phyloP scores from a whole-genome alignment of 2,797 vertebrate genomes.

The Monodelphis domestica region DNA sequence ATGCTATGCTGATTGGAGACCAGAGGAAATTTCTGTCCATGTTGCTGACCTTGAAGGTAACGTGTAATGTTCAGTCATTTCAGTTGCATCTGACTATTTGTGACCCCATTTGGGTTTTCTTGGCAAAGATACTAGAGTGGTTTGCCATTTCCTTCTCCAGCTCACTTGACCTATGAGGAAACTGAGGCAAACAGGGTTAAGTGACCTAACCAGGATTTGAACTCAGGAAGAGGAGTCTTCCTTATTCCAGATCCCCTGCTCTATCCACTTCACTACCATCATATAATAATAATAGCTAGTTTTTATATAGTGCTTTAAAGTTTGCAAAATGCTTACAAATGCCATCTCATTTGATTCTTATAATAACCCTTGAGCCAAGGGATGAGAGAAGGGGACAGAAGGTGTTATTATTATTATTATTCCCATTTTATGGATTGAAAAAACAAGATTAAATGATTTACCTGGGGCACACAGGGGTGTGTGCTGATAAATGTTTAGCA shows the following conservation, averaged over 20 bases:
- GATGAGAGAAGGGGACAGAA: not conserved
- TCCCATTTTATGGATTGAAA: not conserved
- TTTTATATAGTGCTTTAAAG: not conserved
- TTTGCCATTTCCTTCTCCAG: too few relatives aligned
- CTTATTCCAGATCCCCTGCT: too few relatives aligned
- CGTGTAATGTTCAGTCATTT: too few relatives aligned
- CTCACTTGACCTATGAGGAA: too few relatives aligned
- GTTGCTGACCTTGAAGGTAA: slow-evolving; percentile 92
- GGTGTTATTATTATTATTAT: not conserved
- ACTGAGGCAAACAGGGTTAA: too few relatives aligned
- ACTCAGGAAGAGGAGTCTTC: too few relatives aligned
- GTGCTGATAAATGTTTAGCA: not conserved
- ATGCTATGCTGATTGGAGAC: slow-evolving; percentile 90
- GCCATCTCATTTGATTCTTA: not conserved
- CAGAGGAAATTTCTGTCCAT: slow-evolving; percentile 92
- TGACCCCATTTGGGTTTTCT: too few relatives aligned
- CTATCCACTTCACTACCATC: too few relatives aligned
- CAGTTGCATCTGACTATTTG: too few relatives aligned
- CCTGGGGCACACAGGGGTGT: not conserved
- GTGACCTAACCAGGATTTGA: too few relatives aligned
- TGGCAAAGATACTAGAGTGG: too few relatives aligned
- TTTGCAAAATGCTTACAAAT: not conserved
- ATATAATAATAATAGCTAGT: not conserved
- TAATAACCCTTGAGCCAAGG: too few relatives aligned
- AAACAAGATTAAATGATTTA: not conserved